Conservation (phyloP, 2,797 vertebrate species). For the Atherinosoma microstoma region DNA sequence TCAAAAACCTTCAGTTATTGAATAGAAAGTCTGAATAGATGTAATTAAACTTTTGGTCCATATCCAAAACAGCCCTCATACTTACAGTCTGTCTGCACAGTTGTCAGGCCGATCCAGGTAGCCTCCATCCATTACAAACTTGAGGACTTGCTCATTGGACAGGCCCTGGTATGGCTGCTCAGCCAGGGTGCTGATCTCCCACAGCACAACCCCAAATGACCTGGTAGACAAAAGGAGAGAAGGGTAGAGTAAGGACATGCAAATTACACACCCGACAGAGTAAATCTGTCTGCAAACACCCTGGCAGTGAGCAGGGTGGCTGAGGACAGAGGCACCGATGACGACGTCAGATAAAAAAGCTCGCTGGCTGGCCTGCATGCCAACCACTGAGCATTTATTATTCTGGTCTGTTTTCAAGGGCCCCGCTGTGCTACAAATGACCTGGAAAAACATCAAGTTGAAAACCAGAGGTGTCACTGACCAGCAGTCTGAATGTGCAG, state of each 20-base stretch:
- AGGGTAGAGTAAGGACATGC: constrained; percentile 45
- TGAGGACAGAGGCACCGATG: constrained; percentile 6
- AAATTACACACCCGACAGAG: constrained; percentile 44
- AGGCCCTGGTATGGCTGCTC: constrained; percentile 98
- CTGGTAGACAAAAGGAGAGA: constrained; percentile 70
- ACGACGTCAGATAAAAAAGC: background rate
- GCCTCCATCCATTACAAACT: constrained; percentile 97
- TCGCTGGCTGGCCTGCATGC: background rate
- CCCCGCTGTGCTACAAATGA: background rate
- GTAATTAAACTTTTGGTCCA: background rate
- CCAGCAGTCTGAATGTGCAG: constrained; percentile 95
- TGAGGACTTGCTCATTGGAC: constrained; percentile 97
- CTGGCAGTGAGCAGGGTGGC: constrained; percentile 7
- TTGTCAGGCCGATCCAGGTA: constrained; percentile 94
- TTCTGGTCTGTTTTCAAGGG: background rate
- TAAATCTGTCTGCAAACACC: constrained; percentile 28
- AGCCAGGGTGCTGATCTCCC: constrained; percentile 96
- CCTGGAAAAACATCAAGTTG: background rate
- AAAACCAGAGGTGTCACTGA: constrained; percentile 74
- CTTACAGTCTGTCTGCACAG: constrained; percentile 94
- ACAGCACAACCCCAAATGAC: constrained; percentile 97
- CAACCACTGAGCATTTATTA: constrained; percentile 22
- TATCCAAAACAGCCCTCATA: constrained; percentile 31
- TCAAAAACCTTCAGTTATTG: background rate
- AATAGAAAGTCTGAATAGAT: background rate